Conservation (phyloP, 1,140 invertebrate genomes). For the Eueides isabella region DNA sequence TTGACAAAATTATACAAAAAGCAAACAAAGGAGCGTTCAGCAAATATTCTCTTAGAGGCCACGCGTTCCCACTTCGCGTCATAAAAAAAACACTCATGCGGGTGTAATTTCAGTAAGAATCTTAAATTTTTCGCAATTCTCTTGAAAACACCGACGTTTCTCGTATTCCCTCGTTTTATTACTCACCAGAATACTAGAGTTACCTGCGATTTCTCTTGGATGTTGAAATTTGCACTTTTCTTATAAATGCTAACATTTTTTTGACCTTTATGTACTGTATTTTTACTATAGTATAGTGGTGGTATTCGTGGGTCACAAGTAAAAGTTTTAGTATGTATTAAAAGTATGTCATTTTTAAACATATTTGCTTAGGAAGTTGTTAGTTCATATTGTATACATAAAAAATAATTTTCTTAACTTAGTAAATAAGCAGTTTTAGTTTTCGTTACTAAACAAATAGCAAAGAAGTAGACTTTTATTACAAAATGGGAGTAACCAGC, state of each 20-base stretch:
- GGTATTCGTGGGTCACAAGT: neutral
- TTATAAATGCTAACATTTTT: neutral
- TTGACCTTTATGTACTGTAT: neutral
- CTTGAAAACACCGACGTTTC: conserved; percentile 13
- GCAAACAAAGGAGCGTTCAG: conserved; percentile 17
- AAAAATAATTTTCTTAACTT: too few relatives aligned
- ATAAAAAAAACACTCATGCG: conserved; percentile 29
- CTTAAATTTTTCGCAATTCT: conserved; percentile 29
- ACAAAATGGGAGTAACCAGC: too few relatives aligned
- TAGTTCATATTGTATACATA: too few relatives aligned
- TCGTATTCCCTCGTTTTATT: conserved; percentile 16
- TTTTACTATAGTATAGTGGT: neutral
- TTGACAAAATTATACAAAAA: conserved; percentile 24
- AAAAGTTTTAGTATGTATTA: neutral
- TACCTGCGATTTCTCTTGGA: conserved; percentile 6
- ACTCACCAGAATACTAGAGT: conserved; percentile 11
- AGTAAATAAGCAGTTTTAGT: too few relatives aligned
- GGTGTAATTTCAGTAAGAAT: conserved; percentile 28
- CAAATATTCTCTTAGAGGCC: conserved; percentile 24
- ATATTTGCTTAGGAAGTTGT: neutral
- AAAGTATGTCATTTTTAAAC: too few relatives aligned
- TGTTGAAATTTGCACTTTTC: neutral
- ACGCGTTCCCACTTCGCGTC: conserved; percentile 28
- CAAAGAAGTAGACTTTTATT: too few relatives aligned
- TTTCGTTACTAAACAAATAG: too few relatives aligned